A percentile compares a stretch with the other conserved stretches of the same genome.
Conservation (phyloP, 2,888 invertebrate genomes). For the Helleia helle region DNA sequence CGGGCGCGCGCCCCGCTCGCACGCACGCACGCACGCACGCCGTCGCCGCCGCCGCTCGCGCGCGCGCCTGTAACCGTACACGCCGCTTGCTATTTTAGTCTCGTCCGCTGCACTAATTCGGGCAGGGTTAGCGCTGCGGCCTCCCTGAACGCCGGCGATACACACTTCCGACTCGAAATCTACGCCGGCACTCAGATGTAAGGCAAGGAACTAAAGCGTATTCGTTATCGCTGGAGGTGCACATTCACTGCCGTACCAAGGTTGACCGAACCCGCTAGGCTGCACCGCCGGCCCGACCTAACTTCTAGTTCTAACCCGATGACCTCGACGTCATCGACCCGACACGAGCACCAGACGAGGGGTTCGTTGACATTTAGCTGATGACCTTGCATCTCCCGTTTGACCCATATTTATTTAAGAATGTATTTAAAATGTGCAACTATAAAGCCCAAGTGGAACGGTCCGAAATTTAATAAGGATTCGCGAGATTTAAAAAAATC, state of each 20-base stretch:
- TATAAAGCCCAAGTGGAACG: neutral
- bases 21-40: conserved; percentile 44
- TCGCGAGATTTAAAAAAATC: conserved; percentile 18
- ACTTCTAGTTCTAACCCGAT: conserved; percentile 32
- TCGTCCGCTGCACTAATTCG: conserved; percentile 72
- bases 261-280: conserved; percentile 11
- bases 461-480: conserved; percentile 3
- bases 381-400: conserved; percentile 63
- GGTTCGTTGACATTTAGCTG: conserved; percentile 66
- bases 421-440: neutral
- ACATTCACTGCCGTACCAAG: conserved; percentile 24
- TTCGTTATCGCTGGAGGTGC: conserved; percentile 22
- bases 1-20: conserved; percentile 32
- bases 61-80: conserved; percentile 68
- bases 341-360: conserved; percentile 56
- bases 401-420: conserved; percentile 47
- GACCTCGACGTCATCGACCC: conserved; percentile 66
- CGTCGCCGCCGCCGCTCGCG: conserved; percentile 60
- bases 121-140: conserved; percentile 71
- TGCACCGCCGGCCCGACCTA: conserved; percentile 15
- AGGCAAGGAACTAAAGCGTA: conserved; percentile 26
- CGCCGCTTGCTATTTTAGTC: conserved; percentile 70
- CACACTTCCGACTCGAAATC: conserved; percentile 62
- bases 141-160: conserved; percentile 48
- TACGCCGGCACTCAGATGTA: conserved; percentile 46